These are phyloP conservation scores for Pandemis cinnamomeana DNA, from an alignment of 2,888 invertebrate species.

Conservation along the genomic window DNA sequence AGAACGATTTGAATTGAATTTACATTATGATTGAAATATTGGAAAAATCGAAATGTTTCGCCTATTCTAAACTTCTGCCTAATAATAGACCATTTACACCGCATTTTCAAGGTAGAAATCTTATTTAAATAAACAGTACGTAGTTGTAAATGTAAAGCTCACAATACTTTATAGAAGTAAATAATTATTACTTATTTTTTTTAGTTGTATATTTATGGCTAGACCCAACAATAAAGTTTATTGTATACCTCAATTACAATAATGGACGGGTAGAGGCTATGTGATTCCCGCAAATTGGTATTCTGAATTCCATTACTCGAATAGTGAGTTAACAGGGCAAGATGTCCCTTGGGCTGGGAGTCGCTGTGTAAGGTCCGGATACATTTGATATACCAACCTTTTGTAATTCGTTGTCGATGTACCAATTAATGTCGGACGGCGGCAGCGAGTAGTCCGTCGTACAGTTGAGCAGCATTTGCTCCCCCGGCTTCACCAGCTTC, in stretches of 20 bases:
- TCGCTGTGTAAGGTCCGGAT: constrained; percentile 18
- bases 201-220: background rate
- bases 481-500: constrained; percentile 76
- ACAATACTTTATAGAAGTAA: no score
- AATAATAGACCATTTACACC: background rate
- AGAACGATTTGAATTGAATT: background rate
- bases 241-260: constrained; percentile 26
- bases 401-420: constrained; percentile 76
- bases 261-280: constrained; percentile 12
- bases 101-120: background rate
- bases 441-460: constrained; percentile 78
- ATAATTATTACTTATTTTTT: no score
- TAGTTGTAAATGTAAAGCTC: no score
- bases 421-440: constrained; percentile 80
- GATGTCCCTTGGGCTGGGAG: constrained; percentile 19
- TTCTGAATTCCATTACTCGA: constrained; percentile 31
- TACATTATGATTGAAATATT: background rate
- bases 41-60: background rate
- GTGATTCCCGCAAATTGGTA: constrained; percentile 30
- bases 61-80: background rate
- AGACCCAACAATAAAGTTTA: constrained; percentile 1
- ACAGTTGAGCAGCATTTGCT: constrained; percentile 77
- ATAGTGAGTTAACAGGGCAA: constrained; percentile 29
- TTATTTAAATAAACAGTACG: no score
- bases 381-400: constrained; percentile 62